These are phyloP conservation scores for Alloplasta piceator DNA, from an alignment of 2,888 invertebrate species.

Conservation along the genomic window DNA sequence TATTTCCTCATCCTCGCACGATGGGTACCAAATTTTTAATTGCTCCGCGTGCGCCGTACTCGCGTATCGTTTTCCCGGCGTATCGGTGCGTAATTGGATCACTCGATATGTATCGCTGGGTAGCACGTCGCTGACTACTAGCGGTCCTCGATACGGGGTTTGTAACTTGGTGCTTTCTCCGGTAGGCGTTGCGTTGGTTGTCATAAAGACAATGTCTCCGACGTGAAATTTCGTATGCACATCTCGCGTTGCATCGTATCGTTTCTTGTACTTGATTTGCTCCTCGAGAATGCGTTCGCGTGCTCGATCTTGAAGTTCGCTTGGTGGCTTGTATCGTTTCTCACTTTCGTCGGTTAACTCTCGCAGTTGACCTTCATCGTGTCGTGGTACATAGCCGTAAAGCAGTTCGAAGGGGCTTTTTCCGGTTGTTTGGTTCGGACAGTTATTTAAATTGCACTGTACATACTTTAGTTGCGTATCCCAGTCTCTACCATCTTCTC, in stretches of 20 bases:
- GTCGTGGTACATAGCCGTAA: slow-evolving; percentile 58
- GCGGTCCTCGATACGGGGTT: slow-evolving; percentile 5
- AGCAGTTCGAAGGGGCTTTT: slow-evolving; percentile 57
- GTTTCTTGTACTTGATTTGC: slow-evolving; percentile 2
- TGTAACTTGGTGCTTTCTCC: slow-evolving; percentile 44
- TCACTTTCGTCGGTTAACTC: slow-evolving; percentile 2
- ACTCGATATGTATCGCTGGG: neutral
- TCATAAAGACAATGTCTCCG: slow-evolving; percentile 38
- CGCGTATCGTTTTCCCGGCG: neutral
- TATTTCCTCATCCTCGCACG: neutral
- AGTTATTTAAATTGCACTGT: slow-evolving; percentile 59
- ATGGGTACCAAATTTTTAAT: neutral
- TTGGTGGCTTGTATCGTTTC: neutral
- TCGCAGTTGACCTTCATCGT: slow-evolving; percentile 47
- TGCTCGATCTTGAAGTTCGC: neutral
- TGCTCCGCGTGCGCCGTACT: neutral
- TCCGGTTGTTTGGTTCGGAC: slow-evolving; percentile 53
- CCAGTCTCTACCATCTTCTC: slow-evolving; percentile 46
- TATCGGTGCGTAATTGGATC: no score
- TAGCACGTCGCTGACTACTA: neutral
- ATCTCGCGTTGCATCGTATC: slow-evolving; percentile 4
- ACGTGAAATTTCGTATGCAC: neutral
- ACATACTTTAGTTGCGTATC: slow-evolving; percentile 39
- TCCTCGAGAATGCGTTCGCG: neutral
- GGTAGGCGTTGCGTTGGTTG: neutral